Evolutionary conservation across 2,888 invertebrate genomes (phyloP).

Genomic region (Drosophila pseudotalamancana): DNA sequence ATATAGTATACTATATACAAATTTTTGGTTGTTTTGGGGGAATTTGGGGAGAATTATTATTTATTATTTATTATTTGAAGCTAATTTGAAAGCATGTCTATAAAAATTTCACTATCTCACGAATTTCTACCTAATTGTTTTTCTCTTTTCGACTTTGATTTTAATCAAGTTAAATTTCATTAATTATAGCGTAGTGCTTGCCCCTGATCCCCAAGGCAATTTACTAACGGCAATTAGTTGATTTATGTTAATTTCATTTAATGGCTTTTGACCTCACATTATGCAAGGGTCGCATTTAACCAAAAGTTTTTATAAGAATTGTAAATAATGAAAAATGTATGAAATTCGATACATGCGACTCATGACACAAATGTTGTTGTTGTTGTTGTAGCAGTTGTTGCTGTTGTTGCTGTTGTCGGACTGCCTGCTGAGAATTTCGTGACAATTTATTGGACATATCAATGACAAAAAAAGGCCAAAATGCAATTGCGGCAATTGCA

Average conservation of each 20-base stretch:
- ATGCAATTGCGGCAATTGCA: slow-evolving; percentile 64
- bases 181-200: slow-evolving; percentile 50
- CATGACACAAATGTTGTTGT: slow-evolving; percentile 30
- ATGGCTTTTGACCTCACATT: slow-evolving; percentile 49
- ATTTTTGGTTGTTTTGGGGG: neutral
- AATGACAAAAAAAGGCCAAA: slow-evolving; percentile 59
- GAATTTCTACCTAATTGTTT: slow-evolving; percentile 1
- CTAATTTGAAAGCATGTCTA: neutral
- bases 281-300: slow-evolving; percentile 31
- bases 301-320: slow-evolving; percentile 19
- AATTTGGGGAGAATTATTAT: neutral
- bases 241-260: slow-evolving; percentile 59
- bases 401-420: slow-evolving; percentile 8
- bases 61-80: neutral
- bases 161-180: slow-evolving; percentile 56
- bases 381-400: slow-evolving; percentile 16
- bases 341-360: slow-evolving; percentile 48
- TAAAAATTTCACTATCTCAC: neutral
- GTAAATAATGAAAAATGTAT: slow-evolving; percentile 33
- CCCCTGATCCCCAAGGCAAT: slow-evolving; percentile 45
- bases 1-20: neutral
- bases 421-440: slow-evolving; percentile 59
- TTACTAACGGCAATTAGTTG: slow-evolving; percentile 61
- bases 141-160: slow-evolving; percentile 37
- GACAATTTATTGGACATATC: slow-evolving; percentile 77